Evolutionary conservation across 2,888 invertebrate genomes (phyloP).

Genomic region (Trachelus iudaicus): DNA sequence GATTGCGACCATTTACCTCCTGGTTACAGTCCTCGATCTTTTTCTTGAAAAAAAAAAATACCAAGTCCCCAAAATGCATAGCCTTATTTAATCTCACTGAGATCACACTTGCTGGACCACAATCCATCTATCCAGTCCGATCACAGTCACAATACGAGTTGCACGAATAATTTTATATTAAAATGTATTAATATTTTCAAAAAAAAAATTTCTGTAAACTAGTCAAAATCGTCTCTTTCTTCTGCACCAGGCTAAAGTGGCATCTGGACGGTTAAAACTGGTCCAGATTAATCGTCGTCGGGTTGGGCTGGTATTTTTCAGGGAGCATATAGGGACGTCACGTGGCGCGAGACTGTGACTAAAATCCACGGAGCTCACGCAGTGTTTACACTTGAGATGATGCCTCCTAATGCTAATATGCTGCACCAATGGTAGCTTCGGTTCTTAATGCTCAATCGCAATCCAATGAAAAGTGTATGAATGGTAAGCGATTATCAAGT

Average conservation of each 20-base stretch:
- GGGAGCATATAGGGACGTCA: constrained; percentile 35
- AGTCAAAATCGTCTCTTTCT: neutral
- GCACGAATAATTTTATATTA: too few relatives aligned
- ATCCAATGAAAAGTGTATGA: constrained; percentile 66
- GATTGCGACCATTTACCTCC: constrained; percentile 11
- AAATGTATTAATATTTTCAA: neutral
- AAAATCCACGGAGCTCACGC: constrained; percentile 63
- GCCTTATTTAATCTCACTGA: neutral
- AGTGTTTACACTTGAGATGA: constrained; percentile 67
- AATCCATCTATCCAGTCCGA: neutral
- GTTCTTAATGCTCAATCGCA: constrained; percentile 66
- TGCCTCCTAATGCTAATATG: constrained; percentile 65
- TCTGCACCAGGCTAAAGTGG: neutral
- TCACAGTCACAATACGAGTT: neutral
- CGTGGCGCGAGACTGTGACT: constrained; percentile 62
- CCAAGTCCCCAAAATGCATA: too few relatives aligned
- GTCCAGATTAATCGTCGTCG: neutral
- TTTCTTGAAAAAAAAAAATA: neutral
- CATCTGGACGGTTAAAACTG: constrained; percentile 1
- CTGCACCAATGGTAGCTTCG: constrained; percentile 18
- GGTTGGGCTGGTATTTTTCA: neutral
- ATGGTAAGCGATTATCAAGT: constrained; percentile 65
- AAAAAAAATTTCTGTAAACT: neutral
- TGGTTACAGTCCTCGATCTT: neutral
- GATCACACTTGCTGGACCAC: neutral